A percentile compares a stretch with the other conserved stretches of the same genome.
These are phyloP conservation scores for Acanthochromis polyacanthus DNA, from an alignment of 2,113 vertebrate genomes.

Conservation along the genomic window DNA sequence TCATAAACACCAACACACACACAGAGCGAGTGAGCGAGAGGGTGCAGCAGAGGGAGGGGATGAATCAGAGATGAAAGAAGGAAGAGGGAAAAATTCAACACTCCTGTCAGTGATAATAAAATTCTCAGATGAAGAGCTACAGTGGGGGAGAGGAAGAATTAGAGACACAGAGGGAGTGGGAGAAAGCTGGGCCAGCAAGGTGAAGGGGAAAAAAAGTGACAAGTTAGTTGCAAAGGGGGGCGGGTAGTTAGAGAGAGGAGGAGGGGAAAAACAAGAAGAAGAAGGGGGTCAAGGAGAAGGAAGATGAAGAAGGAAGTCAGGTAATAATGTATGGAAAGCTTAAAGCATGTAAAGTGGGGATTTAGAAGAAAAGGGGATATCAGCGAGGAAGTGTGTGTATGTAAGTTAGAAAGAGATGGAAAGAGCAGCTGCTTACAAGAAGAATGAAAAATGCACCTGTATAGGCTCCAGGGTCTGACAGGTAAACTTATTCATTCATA, in stretches of 20 bases:
- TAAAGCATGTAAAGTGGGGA: not conserved
- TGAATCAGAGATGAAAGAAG: conserved; percentile 71
- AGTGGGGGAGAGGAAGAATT: conserved; percentile 34
- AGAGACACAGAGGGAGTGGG: conserved; percentile 6
- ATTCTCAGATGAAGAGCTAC: conserved; percentile 61
- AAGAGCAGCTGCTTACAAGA: not conserved
- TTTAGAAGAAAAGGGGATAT: not conserved
- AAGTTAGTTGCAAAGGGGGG: conserved; percentile 19
- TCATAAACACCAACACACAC: conserved; percentile 64
- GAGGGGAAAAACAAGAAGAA: not conserved
- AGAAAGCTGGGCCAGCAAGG: conserved; percentile 25
- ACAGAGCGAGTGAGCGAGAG: conserved; percentile 13
- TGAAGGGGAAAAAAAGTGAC: conserved; percentile 21
- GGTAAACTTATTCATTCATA: not conserved
- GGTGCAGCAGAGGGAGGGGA: conserved; percentile 13
- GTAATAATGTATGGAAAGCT: not conserved
- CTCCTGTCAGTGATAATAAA: conserved; percentile 71
- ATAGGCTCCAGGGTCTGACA: conserved; percentile 1
- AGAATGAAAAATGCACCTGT: conserved; percentile 7
- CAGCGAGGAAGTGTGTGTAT: not conserved
- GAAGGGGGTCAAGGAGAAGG: not conserved
- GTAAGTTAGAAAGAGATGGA: not conserved
- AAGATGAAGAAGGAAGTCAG: not conserved
- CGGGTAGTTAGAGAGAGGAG: not conserved
- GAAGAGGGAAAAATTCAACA: conserved; percentile 59